Evolutionary conservation across 2,113 vertebrate genomes (phyloP).

Genomic region (Boulengeromyrus knoepffleri): DNA sequence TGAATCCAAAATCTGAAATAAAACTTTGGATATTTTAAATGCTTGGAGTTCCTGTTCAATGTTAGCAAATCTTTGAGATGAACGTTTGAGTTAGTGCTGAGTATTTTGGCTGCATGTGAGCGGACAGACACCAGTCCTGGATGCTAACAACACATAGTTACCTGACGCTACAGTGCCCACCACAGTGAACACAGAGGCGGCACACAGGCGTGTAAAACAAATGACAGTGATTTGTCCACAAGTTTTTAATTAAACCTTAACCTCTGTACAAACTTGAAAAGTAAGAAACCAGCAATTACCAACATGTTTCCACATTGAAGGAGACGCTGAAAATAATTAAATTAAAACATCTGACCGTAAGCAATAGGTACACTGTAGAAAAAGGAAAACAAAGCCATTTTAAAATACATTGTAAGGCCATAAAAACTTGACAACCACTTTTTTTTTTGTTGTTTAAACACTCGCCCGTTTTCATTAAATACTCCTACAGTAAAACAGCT

Average conservation of each 20-base stretch:
- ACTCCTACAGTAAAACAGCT: slow-evolving; percentile 69
- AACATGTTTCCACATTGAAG: slow-evolving; percentile 69
- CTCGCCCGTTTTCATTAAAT: slow-evolving; percentile 74
- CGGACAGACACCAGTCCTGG: neutral
- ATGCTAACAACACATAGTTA: neutral
- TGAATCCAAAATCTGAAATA: neutral
- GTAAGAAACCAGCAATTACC: slow-evolving; percentile 86
- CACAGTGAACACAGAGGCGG: neutral
- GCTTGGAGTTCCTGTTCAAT: neutral
- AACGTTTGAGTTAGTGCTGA: neutral
- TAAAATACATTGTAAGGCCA: slow-evolving; percentile 50
- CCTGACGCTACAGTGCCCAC: neutral
- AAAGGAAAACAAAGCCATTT: slow-evolving; percentile 46
- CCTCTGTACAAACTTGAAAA: slow-evolving; percentile 80
- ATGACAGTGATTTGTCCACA: slow-evolving; percentile 58
- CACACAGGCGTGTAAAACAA: slow-evolving; percentile 20
- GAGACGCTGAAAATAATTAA: slow-evolving; percentile 80
- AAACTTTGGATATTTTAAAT: neutral
- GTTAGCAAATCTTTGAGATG: neutral
- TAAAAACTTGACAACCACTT: slow-evolving; percentile 81
- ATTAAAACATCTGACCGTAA: slow-evolving; percentile 81
- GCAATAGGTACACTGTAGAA: slow-evolving; percentile 75
- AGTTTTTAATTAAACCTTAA: slow-evolving; percentile 86
- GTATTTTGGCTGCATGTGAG: neutral
- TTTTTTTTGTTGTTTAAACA: slow-evolving; percentile 65